phyloP scores from a whole-genome alignment of 1,140 invertebrate species.

The Melipona quadrifasciata region DNA sequence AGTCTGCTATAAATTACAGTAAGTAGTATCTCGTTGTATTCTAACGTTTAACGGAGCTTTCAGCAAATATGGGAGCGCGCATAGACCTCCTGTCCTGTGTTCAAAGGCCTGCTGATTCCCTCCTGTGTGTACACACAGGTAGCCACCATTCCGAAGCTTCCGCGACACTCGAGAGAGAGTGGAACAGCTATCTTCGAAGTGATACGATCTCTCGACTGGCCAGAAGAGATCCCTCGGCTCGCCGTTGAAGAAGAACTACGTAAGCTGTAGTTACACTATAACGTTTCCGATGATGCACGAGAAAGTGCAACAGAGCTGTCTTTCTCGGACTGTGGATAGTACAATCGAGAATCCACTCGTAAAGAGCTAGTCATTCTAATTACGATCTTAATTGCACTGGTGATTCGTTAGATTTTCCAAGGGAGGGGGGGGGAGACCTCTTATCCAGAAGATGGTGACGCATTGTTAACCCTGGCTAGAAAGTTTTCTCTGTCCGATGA shows the following conservation, averaged over 20 bases:
- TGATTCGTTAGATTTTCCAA: slow-evolving; percentile 19
- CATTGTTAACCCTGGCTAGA: slow-evolving; percentile 2
- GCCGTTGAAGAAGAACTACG: neutral
- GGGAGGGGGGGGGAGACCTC: neutral
- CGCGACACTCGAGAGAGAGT: neutral
- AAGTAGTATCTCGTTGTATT: slow-evolving; percentile 11
- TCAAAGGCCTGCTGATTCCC: neutral
- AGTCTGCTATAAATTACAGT: slow-evolving; percentile 17
- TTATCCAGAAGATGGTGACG: neutral
- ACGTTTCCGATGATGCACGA: slow-evolving; percentile 17
- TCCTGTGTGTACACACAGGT: neutral
- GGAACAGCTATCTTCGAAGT: neutral
- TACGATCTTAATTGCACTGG: slow-evolving; percentile 6
- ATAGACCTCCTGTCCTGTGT: neutral
- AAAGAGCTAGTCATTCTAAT: slow-evolving; percentile 28
- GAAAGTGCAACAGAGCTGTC: slow-evolving; percentile 3
- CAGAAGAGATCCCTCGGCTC: neutral
- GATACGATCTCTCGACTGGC: slow-evolving; percentile 33
- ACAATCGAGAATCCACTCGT: neutral
- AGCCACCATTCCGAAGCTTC: slow-evolving; percentile 14
- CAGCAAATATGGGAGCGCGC: slow-evolving; percentile 29
- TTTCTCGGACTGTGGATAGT: neutral
- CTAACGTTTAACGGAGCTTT: slow-evolving; percentile 46
- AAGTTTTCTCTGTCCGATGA: neutral
- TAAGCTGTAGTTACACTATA: neutral